These are phyloP conservation scores for Drosophila sp. DNA, from an alignment of 1,140 invertebrate genomes.

Conservation along the genomic window DNA sequence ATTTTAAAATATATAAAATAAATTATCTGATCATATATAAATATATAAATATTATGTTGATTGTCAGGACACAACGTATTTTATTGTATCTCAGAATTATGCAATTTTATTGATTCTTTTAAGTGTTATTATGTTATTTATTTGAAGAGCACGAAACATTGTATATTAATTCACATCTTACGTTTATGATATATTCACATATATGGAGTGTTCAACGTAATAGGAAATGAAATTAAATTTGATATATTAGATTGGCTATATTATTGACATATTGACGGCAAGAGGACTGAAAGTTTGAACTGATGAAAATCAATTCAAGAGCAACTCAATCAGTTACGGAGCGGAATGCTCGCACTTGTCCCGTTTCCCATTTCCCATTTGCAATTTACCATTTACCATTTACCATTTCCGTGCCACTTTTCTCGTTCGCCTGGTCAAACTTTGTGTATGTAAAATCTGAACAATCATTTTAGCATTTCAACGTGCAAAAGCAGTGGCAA, in stretches of 20 bases:
- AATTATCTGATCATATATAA: too few species aligned
- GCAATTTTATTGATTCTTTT: too few species aligned
- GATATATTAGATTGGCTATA: background rate
- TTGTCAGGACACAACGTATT: too few species aligned
- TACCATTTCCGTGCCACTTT: conserved; percentile 12
- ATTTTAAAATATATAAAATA: too few species aligned
- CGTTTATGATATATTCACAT: too few species aligned
- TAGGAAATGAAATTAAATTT: conserved; percentile 5
- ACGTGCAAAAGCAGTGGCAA: conserved; percentile 32
- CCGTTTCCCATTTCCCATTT: conserved; percentile 14
- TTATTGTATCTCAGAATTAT: too few species aligned
- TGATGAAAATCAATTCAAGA: conserved; percentile 28
- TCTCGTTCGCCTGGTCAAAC: conserved; percentile 19
- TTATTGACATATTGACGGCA: background rate
- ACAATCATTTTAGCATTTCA: conserved; percentile 54
- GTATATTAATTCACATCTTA: too few species aligned
- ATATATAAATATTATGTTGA: too few species aligned
- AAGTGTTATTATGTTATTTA: too few species aligned
- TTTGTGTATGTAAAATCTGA: conserved; percentile 47
- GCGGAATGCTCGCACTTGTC: conserved; percentile 18
- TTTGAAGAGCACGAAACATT: too few species aligned
- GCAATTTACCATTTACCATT: too few species aligned
- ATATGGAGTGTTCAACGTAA: background rate
- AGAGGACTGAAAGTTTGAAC: background rate
- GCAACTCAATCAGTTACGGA: conserved; percentile 41